Evolutionary conservation across 30 jellyfish, hydroid and myxozoan species (phyloP), one percentile per base, ranked within the genome.

Genomic region (Pelagia noctiluca): DNA sequence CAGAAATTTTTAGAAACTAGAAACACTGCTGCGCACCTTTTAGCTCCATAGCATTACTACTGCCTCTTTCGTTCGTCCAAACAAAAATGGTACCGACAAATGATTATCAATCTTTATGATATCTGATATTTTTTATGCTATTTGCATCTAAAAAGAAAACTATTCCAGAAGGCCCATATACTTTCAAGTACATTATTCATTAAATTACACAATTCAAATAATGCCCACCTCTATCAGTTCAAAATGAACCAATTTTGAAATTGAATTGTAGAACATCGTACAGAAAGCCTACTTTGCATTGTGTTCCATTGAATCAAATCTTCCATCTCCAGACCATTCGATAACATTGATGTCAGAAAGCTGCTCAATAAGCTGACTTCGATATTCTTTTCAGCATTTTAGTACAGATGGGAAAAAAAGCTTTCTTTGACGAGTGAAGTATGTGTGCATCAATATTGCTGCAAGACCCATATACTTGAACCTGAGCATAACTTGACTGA

Each of bases 401-500:
- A 69, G 31, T 16, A 36, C 86, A 18, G 75, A 38, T 22, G 86
- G 86, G 49, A 74, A 37, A 25, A 74, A 38, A n/a, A 74, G 33
- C 28, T 74, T 74, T 38, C 49, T 35, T 46, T 36, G 86, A 35
- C 49, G 86, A 78, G 19, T 24, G 33, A 25, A 74, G 35, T 25
- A 74, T 28, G 76, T 34, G 25, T 78, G 16, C 22, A 31, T 30
- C 25, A 78, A 38, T 74, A 50, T 74, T 46, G 86, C 76, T 38
- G 86, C 46, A 23, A 74, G 28, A 21, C 86, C 86, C 82, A 74
- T 74, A 34, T 74, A 50, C 29, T 46, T 38, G 35, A 74, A 74
- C 75, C 46, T 74, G 25, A 74, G 76, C 18, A 74, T 29, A 22
- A 50, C 76, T 50, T 74, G 75, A 35, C 86, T 74, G 76, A 74